A percentile compares a stretch with the other conserved stretches of the same genome.
phyloP scores from a whole-genome alignment of 1,140 invertebrate genomes.

The Drosophila grimshawi region DNA sequence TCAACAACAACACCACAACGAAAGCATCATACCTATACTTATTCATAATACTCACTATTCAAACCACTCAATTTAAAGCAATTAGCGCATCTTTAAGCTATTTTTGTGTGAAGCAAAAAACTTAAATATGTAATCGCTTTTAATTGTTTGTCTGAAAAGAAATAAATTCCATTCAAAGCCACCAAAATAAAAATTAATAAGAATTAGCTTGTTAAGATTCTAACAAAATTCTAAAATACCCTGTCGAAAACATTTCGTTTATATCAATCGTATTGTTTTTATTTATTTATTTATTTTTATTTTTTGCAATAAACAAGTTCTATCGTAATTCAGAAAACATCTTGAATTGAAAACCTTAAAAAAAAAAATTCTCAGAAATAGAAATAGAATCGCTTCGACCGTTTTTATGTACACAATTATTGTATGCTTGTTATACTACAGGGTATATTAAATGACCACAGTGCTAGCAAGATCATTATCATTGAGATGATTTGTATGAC shows the following conservation, averaged over 20 bases:
- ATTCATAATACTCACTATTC: slow-evolving; percentile 32
- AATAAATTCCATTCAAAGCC: slow-evolving; percentile 19
- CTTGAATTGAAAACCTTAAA: too few species aligned
- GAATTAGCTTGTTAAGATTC: not conserved
- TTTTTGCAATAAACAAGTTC: too few species aligned
- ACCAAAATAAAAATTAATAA: slow-evolving; percentile 9
- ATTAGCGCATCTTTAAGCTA: slow-evolving; percentile 51
- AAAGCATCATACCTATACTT: slow-evolving; percentile 18
- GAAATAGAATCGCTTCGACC: not conserved
- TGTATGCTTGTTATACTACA: not conserved
- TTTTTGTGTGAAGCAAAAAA: slow-evolving; percentile 28
- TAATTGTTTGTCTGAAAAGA: slow-evolving; percentile 32
- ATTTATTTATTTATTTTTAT: not conserved
- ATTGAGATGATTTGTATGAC: slow-evolving; percentile 21
- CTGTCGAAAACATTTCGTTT: not conserved
- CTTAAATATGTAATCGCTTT: slow-evolving; percentile 36
- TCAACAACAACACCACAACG: not conserved
- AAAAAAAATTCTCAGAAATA: not conserved
- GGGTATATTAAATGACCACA: slow-evolving; percentile 6
- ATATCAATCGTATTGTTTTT: too few species aligned
- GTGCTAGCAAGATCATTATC: slow-evolving; percentile 15
- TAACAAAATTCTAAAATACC: not conserved
- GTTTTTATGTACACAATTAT: not conserved
- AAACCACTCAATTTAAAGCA: slow-evolving; percentile 43
- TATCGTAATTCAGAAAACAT: not conserved